Conservation (phyloP, 1,140 invertebrate species). For the Condylostylus longicornis region DNA sequence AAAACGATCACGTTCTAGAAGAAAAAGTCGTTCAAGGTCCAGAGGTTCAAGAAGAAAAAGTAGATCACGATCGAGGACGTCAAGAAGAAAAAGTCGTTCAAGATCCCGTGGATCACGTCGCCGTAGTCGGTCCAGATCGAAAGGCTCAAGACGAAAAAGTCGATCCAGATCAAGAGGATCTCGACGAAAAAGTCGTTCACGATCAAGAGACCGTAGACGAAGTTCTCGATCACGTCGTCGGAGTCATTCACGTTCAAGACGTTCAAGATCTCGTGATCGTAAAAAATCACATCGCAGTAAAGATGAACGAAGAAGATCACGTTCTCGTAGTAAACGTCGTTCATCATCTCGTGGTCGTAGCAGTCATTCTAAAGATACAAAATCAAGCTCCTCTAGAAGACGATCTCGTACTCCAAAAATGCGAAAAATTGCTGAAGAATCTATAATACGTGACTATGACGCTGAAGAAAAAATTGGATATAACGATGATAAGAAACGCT, state of each 20-base stretch:
- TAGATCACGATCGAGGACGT: slow-evolving; percentile 34
- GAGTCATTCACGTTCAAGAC: slow-evolving; percentile 35
- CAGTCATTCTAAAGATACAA: slow-evolving; percentile 22
- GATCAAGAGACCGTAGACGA: slow-evolving; percentile 41
- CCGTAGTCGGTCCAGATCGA: slow-evolving; percentile 31
- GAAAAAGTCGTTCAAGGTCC: slow-evolving; percentile 23
- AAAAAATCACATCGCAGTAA: slow-evolving; percentile 10
- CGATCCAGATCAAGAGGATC: slow-evolving; percentile 33
- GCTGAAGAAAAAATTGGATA: slow-evolving; percentile 37
- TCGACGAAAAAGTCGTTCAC: slow-evolving; percentile 37
- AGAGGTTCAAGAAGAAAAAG: slow-evolving; percentile 30
- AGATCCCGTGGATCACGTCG: slow-evolving; percentile 38
- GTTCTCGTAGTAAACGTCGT: slow-evolving; percentile 25
- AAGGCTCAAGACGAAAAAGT: slow-evolving; percentile 9
- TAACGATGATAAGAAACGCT: slow-evolving; percentile 19
- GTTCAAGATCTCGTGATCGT: slow-evolving; percentile 37
- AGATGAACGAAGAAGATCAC: slow-evolving; percentile 17
- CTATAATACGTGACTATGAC: slow-evolving; percentile 35
- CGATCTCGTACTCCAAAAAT: slow-evolving; percentile 23
- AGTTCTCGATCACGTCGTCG: slow-evolving; percentile 30
- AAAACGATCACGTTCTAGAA: slow-evolving; percentile 37
- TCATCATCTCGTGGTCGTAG: slow-evolving; percentile 22
- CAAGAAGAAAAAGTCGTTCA: slow-evolving; percentile 38
- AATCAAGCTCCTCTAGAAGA: slow-evolving; percentile 19
- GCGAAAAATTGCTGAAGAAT: slow-evolving; percentile 25